phyloP scores from a whole-genome alignment of 2,888 invertebrate genomes.

The Pedicia rivosa region DNA sequence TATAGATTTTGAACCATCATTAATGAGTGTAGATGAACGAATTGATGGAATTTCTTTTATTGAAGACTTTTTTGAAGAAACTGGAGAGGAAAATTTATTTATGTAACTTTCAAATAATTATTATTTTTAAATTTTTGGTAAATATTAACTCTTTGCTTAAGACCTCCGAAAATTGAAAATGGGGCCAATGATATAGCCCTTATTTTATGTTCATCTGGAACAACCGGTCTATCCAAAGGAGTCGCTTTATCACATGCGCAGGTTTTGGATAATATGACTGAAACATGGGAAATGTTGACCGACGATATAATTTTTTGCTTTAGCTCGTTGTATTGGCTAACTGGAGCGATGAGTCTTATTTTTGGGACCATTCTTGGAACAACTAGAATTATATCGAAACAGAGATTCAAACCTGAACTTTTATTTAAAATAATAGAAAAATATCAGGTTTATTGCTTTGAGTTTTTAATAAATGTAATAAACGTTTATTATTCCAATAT shows the following conservation, averaged over 20 bases:
- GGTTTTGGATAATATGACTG: neutral
- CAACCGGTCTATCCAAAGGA: constrained; percentile 2
- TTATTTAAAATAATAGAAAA: constrained; percentile 3
- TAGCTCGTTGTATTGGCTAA: neutral
- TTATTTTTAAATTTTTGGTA: no score
- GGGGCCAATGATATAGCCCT: neutral
- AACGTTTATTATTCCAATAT: no score
- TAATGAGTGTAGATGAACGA: constrained; percentile 3
- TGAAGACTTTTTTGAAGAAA: constrained; percentile 1
- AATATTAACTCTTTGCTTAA: no score
- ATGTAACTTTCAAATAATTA: constrained; percentile 5
- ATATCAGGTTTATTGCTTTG: no score
- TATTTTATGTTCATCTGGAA: constrained; percentile 7
- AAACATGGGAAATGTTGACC: neutral
- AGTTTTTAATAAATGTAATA: no score
- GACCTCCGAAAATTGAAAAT: neutral
- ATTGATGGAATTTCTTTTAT: neutral
- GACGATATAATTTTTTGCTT: neutral
- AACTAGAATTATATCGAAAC: neutral
- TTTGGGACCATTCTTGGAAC: neutral
- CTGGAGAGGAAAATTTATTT: constrained; percentile 3
- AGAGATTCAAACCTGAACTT: constrained; percentile 3
- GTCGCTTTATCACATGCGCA: constrained; percentile 5
- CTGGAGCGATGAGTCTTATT: neutral
- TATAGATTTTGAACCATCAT: neutral